Conservation (phyloP, 2,113 vertebrate genomes). For the Onychostoma macrolepis region DNA sequence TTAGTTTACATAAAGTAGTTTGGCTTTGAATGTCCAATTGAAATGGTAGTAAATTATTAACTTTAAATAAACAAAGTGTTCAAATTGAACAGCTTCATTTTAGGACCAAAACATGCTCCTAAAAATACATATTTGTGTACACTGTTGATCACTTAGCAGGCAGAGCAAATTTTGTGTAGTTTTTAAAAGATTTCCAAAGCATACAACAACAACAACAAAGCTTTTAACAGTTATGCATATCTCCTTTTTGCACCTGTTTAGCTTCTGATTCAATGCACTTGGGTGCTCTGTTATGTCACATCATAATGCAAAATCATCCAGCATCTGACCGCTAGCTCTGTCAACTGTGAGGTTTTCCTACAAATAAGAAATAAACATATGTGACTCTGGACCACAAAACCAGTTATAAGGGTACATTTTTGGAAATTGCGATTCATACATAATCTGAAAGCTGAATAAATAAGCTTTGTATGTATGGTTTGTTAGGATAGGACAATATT, state of each 20-base stretch:
- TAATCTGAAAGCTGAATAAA: too few species aligned
- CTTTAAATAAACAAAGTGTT: background rate
- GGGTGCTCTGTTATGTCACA: background rate
- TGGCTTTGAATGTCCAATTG: background rate
- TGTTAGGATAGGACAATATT: too few species aligned
- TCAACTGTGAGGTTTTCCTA: background rate
- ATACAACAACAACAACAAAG: background rate
- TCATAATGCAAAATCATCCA: background rate
- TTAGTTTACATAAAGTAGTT: background rate
- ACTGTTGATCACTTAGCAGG: background rate
- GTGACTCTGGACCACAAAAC: too few species aligned
- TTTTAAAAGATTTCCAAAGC: too few species aligned
- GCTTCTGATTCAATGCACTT: conserved; percentile 14
- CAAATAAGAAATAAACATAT: background rate
- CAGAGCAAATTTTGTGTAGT: too few species aligned
- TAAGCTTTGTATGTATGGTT: too few species aligned
- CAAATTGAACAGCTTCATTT: background rate
- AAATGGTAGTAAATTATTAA: background rate
- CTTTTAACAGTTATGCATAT: background rate
- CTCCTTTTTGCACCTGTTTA: background rate
- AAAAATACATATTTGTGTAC: background rate
- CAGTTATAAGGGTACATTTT: too few species aligned
- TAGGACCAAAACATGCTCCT: background rate
- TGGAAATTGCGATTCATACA: too few species aligned
- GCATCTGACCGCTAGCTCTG: background rate